phyloP scores from a whole-genome alignment of 1,140 invertebrate genomes.

The Lycorma delicatula region DNA sequence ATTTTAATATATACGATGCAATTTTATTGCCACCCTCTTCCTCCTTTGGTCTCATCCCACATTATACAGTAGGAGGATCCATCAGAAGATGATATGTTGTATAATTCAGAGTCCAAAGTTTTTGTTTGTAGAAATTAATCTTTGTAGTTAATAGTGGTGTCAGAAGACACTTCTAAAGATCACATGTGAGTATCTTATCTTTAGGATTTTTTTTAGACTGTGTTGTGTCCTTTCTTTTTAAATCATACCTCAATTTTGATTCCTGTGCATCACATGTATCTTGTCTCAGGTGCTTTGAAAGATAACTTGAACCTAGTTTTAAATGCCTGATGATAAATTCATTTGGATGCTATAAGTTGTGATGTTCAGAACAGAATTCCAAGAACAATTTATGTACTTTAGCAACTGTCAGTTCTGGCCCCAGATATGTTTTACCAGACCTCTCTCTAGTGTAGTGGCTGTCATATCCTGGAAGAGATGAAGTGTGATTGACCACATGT shows the following conservation, averaged over 20 bases:
- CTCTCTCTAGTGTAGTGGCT: conserved; percentile 9
- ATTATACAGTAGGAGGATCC: neutral
- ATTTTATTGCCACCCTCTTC: neutral
- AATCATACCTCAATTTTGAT: neutral
- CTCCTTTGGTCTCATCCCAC: neutral
- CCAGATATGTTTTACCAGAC: neutral
- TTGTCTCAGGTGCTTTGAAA: too few relatives aligned
- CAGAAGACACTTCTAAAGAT: neutral
- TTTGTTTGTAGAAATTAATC: neutral
- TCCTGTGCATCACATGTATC: neutral
- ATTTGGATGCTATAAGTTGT: neutral
- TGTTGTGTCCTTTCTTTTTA: conserved; percentile 2
- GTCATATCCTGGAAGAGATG: conserved; percentile 3
- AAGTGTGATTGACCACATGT: neutral
- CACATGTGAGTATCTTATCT: neutral
- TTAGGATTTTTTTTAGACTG: neutral
- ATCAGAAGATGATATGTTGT: neutral
- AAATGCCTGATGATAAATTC: too few relatives aligned
- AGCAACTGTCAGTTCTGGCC: conserved; percentile 2
- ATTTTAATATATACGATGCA: neutral
- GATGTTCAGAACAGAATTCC: neutral
- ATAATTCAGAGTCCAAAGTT: conserved; percentile 8
- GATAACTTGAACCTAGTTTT: too few relatives aligned
- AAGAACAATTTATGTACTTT: conserved; percentile 8
- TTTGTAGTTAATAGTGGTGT: neutral